phyloP scores from a whole-genome alignment of 2,888 invertebrate species.

The Eupelmus urozonus region DNA sequence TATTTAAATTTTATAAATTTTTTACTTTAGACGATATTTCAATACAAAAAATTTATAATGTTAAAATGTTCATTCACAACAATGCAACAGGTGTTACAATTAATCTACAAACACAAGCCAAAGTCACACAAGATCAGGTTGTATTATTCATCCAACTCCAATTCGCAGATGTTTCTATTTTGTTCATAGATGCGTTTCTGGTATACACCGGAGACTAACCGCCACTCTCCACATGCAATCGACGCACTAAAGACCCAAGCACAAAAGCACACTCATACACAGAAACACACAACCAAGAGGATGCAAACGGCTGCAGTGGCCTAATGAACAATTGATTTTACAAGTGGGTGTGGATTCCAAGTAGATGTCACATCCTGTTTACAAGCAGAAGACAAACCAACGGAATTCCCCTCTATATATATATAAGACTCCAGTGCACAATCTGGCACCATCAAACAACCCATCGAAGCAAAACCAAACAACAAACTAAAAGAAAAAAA shows the following conservation, averaged over 20 bases:
- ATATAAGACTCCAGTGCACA: not conserved
- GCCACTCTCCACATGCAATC: not conserved
- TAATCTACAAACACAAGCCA: not conserved
- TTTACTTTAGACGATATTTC: too few relatives aligned
- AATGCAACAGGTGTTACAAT: constrained; percentile 37
- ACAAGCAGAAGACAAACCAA: constrained; percentile 36
- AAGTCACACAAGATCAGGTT: not conserved
- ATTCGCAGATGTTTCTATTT: too few relatives aligned
- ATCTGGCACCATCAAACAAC: not conserved
- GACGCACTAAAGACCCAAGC: not conserved
- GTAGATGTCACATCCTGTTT: constrained; percentile 62
- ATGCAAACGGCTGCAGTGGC: not conserved
- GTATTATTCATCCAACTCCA: too few relatives aligned
- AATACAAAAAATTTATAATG: too few relatives aligned
- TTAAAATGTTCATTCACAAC: not conserved
- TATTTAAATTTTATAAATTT: too few relatives aligned
- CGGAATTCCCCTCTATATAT: constrained; percentile 27
- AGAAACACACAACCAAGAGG: not conserved
- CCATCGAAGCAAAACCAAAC: not conserved
- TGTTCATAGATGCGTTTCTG: constrained; percentile 17
- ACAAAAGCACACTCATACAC: not conserved
- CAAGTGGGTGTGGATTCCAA: constrained; percentile 62
- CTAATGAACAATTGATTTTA: constrained; percentile 60
- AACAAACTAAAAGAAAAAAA: not conserved
- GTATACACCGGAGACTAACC: constrained; percentile 4